Evolutionary conservation across 1,140 invertebrate species (phyloP).

Genomic region (Listronotus oregonensis): DNA sequence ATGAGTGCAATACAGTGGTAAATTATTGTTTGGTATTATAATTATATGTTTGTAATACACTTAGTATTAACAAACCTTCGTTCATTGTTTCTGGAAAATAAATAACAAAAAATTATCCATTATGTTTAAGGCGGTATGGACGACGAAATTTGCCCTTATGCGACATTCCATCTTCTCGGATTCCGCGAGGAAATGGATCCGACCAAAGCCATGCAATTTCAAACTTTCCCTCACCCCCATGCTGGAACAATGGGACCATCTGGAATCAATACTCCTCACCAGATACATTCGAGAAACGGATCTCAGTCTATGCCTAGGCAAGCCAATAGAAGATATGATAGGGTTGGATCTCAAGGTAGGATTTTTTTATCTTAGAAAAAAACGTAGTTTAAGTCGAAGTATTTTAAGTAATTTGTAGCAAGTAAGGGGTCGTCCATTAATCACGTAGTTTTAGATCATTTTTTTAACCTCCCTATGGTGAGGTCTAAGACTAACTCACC

Average conservation of each 20-base stretch:
- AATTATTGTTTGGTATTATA: too few relatives aligned
- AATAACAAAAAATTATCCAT: too few relatives aligned
- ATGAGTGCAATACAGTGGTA: too few relatives aligned
- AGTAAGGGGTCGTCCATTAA: too few relatives aligned
- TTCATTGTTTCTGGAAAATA: too few relatives aligned
- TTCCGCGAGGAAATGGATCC: conserved; percentile 95
- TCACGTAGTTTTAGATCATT: too few relatives aligned
- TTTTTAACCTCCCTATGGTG: too few relatives aligned
- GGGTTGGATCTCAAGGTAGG: conserved; percentile 55
- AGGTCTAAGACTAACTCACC: too few relatives aligned
- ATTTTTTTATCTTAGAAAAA: background rate
- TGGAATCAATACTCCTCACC: conserved; percentile 65
- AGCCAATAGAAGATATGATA: conserved; percentile 52
- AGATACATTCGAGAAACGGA: conserved; percentile 80
- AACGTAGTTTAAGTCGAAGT: conserved; percentile 2
- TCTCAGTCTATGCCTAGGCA: conserved; percentile 81
- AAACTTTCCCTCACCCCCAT: conserved; percentile 87
- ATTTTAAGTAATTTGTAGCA: background rate
- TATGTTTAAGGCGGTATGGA: conserved; percentile 72
- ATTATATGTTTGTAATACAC: too few relatives aligned
- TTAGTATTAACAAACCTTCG: too few relatives aligned
- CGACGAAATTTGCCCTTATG: conserved; percentile 93
- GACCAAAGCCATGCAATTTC: conserved; percentile 82
- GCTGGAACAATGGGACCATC: conserved; percentile 79
- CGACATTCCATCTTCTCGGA: conserved; percentile 90